Base-by-base conservation (phyloP, 2,797 vertebrate species). In the Semaprochilodus insignis region DNA sequence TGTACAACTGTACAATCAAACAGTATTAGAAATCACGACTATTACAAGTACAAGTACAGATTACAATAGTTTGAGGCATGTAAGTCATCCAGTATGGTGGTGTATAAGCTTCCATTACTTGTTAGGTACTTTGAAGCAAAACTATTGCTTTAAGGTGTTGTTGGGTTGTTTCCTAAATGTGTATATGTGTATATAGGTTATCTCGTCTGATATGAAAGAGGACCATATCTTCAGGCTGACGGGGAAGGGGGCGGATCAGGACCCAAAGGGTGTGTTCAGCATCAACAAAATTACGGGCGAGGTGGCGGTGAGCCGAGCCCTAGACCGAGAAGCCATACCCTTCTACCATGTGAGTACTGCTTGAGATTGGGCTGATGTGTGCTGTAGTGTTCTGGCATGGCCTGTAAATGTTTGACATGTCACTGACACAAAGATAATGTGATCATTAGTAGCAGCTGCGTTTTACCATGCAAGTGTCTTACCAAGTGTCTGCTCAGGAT, bases 241-340 rank as follows among this genome's bases (percentile, higher is more conserved):
- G 14, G 98, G 97, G 3, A 97, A 92, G 13, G 98, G 98, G 40
- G 96, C 97, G 10, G 97, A 99, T 92, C 96, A 95, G 90, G 96
- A 99, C 69, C 97, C 98, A 25, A 97, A 93, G 91, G 97, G 96
- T 81, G 91, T 96, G 86, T 99, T 99, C 92, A 94, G 91, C 89
- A 99, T 99, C 90, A 96, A 96, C 89, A 95, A 95, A 69, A 91
- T 95, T 87, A 97, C 91, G 0, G 98, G 98, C 87, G 96, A 97
- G 0, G 95, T 99, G 86, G 96, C 93, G 0, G 97, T 99, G 92
- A 98, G 96, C 73, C 95, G 95, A 75, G 87, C 94, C 67, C 93
- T 99, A 65, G 97, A 99, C 90, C 93, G 98, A 74, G 98, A 99
- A 92, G 90, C 81, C 19, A 95, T 93, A n/a, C 94, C 96, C 72